Conservation (phyloP, 2,888 invertebrate species). For the Phortica magna region DNA sequence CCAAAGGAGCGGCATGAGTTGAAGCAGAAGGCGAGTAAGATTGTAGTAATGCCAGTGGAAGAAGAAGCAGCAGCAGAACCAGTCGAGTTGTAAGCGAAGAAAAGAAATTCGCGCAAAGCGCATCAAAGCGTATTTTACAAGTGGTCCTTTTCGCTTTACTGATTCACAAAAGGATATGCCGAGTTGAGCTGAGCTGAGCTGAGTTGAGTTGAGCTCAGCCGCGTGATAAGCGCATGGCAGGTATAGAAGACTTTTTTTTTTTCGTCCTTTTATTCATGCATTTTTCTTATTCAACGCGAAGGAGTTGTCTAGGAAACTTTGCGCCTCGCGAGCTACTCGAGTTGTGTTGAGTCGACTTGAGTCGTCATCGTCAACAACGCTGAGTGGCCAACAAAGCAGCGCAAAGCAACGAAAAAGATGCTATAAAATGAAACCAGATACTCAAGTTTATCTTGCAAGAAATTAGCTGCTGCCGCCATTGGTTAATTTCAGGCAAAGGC, state of each 20-base stretch:
- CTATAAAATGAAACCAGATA: conserved; percentile 62
- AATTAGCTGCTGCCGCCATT: conserved; percentile 23
- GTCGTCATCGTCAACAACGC: conserved; percentile 32
- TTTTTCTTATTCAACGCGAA: conserved; percentile 57
- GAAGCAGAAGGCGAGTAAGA: background rate
- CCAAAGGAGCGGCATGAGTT: background rate
- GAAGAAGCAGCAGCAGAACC: conserved; percentile 32
- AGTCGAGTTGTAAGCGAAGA: conserved; percentile 44
- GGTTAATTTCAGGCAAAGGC: conserved; percentile 19
- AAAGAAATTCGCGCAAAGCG: conserved; percentile 55
- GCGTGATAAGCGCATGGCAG: background rate
- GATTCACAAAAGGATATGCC: conserved; percentile 69
- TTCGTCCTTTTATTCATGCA: conserved; percentile 36
- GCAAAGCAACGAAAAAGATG: conserved; percentile 36
- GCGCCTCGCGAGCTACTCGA: conserved; percentile 60
- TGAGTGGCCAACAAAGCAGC: conserved; percentile 29
- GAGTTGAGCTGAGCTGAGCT: background rate
- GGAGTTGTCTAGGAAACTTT: conserved; percentile 75
- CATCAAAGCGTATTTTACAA: conserved; percentile 74
- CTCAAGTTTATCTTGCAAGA: conserved; percentile 42
- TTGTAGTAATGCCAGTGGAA: background rate
- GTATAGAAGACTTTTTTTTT: background rate
- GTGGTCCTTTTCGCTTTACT: conserved; percentile 74
- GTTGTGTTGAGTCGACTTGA: conserved; percentile 49
- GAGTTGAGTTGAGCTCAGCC: background rate